Conservation (phyloP, 2,797 vertebrate species). For the Hippocampus kuda region DNA sequence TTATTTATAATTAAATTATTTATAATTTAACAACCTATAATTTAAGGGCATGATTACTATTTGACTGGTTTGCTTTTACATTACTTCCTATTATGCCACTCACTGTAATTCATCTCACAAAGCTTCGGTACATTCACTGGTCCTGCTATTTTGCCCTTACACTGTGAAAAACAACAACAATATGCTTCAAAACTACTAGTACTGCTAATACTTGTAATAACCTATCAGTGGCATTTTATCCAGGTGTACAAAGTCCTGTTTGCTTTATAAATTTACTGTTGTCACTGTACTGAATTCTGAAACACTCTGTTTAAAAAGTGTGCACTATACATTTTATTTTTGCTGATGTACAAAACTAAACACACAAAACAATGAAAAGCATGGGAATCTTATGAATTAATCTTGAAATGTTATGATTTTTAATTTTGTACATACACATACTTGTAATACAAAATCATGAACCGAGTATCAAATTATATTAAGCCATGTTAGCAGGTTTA, state of each 20-base stretch:
- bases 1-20: neutral
- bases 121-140: too few species aligned
- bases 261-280: neutral
- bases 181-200: too few species aligned
- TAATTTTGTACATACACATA: neutral
- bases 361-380: neutral
- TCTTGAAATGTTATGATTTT: neutral
- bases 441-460: neutral
- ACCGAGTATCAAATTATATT: neutral
- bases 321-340: neutral
- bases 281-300: neutral
- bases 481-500: neutral
- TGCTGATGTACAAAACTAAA: neutral
- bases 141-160: too few species aligned
- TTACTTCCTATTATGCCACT: too few species aligned
- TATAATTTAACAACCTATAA: too few species aligned
- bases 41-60: too few species aligned
- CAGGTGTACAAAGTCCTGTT: neutral
- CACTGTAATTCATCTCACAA: too few species aligned
- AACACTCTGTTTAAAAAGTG: too few species aligned
- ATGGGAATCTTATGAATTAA: neutral
- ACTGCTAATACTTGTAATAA: too few species aligned
- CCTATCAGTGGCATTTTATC: neutral
- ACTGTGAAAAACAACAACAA: too few species aligned
- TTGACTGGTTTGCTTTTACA: too few species aligned